phyloP scores from a whole-genome alignment of 2,888 invertebrate species.

The Meteorus cinctellus region DNA sequence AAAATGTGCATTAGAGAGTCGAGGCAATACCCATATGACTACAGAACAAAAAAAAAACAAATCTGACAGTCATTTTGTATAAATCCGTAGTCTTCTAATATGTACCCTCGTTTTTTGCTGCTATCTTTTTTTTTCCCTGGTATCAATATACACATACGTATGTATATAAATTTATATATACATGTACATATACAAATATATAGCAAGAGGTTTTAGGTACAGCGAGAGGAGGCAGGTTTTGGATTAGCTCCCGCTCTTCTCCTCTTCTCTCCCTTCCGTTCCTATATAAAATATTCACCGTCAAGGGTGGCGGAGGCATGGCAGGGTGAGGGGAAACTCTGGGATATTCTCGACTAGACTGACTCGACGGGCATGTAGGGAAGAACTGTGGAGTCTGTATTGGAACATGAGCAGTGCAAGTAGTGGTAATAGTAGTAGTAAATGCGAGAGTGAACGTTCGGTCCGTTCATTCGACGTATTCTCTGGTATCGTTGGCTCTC shows the following conservation, averaged over 20 bases:
- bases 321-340: conserved; percentile 33
- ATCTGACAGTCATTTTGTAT: conserved; percentile 33
- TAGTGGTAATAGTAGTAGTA: not conserved
- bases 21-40: conserved; percentile 1
- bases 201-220: conserved; percentile 7
- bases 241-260: conserved; percentile 4
- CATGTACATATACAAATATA: not conserved
- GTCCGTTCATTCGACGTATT: conserved; percentile 40
- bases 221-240: not conserved
- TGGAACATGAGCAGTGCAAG: not conserved
- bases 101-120: conserved; percentile 31
- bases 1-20: conserved; percentile 8
- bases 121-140: conserved; percentile 14
- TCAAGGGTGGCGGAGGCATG: conserved; percentile 15
- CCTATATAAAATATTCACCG: conserved; percentile 55
- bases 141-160: conserved; percentile 14
- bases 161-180: conserved; percentile 1
- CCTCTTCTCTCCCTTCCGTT: conserved; percentile 47
- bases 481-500: conserved; percentile 21
- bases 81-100: conserved; percentile 41
- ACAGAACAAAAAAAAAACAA: conserved; percentile 22
- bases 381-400: not conserved
- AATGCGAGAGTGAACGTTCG: conserved; percentile 44
- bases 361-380: conserved; percentile 28
- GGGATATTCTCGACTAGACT: conserved; percentile 51